Conservation (phyloP, 1,140 invertebrate genomes). For the Eurosta solidaginis region DNA sequence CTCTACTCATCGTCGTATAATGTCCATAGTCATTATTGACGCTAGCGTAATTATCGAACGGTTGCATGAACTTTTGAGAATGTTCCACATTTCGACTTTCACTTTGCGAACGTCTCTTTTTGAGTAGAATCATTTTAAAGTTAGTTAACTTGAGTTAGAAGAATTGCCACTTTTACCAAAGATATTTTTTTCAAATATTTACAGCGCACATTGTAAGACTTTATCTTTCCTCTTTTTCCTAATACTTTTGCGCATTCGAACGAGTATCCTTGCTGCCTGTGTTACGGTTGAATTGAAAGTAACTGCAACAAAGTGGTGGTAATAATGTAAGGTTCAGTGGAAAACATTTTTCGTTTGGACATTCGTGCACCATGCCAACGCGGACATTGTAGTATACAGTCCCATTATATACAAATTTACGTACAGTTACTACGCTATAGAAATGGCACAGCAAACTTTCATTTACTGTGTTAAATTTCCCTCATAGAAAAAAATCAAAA, state of each 20-base stretch:
- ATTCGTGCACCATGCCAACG: slow-evolving; percentile 58
- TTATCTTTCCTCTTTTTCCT: not conserved
- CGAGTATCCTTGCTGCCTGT: slow-evolving; percentile 7
- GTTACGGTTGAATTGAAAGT: slow-evolving; percentile 5
- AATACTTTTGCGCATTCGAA: slow-evolving; percentile 2
- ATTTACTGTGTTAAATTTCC: no score
- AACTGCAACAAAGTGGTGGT: not conserved
- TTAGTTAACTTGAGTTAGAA: not conserved
- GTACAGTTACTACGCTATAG: no score
- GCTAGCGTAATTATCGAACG: not conserved
- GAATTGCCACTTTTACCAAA: not conserved
- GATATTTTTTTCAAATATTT: not conserved
- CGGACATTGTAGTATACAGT: slow-evolving; percentile 44
- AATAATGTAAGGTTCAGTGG: slow-evolving; percentile 9
- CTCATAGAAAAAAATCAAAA: no score
- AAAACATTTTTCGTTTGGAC: slow-evolving; percentile 48
- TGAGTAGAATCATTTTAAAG: slow-evolving; percentile 46
- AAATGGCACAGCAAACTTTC: no score
- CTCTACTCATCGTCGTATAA: not conserved
- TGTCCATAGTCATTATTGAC: not conserved
- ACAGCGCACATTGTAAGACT: not conserved
- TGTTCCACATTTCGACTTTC: slow-evolving; percentile 44
- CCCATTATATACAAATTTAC: no score
- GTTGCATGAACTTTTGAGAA: not conserved
- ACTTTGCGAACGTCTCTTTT: slow-evolving; percentile 50